Conservation (phyloP, 1,140 invertebrate genomes). For the Brachionus plicatilis region DNA sequence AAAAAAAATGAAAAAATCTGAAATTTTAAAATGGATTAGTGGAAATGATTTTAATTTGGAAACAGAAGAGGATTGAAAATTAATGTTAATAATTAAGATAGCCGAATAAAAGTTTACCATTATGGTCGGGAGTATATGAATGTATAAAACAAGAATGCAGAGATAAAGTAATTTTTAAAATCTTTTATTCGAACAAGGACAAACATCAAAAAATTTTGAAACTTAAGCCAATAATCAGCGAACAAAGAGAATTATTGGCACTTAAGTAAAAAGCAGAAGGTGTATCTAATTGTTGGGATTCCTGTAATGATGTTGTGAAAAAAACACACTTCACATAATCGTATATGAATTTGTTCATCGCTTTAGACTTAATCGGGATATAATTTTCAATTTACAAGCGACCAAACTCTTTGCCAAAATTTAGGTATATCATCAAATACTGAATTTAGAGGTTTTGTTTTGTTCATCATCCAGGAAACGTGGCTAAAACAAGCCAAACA, state of each 20-base stretch:
- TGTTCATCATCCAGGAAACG: no score
- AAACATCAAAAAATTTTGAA: background rate
- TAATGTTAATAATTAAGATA: no score
- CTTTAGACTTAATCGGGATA: background rate
- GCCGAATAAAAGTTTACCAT: no score
- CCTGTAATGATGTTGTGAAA: background rate
- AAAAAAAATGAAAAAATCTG: no score
- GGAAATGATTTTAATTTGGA: no score
- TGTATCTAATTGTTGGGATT: background rate
- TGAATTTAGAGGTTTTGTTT: background rate
- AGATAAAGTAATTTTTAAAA: background rate
- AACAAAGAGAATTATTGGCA: background rate
- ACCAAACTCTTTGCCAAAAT: background rate
- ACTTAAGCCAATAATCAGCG: background rate
- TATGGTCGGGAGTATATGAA: no score
- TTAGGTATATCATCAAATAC: background rate
- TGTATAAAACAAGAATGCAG: no score
- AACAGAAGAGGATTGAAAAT: no score
- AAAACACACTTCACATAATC: background rate
- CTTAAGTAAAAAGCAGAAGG: background rate
- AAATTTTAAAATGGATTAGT: no score
- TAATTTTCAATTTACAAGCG: background rate
- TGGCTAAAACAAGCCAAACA: no score
- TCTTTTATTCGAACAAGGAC: background rate
- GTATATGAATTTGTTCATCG: background rate